Percentiles rank a stretch among this genome's conserved stretches.
Conservation (phyloP, 2,888 invertebrate genomes). For the Podotricha telesiphe region DNA sequence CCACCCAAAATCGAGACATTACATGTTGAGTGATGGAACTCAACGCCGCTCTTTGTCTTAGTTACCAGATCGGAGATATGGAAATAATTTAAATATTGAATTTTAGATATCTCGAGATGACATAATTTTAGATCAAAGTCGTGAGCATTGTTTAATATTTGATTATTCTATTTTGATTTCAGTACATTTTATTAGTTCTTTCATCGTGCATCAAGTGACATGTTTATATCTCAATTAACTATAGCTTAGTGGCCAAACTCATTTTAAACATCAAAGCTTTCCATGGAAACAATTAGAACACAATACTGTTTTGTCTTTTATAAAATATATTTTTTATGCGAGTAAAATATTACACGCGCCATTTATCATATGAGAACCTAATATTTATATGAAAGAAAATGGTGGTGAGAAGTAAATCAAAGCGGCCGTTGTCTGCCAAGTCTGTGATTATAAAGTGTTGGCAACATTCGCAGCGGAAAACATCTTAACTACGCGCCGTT, state of each 20-base stretch:
- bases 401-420: slow-evolving; percentile 80
- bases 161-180: slow-evolving; percentile 32
- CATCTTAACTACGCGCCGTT: slow-evolving; percentile 60
- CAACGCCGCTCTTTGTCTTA: too few relatives aligned
- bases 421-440: slow-evolving; percentile 71
- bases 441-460: slow-evolving; percentile 62
- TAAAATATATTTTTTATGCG: slow-evolving; percentile 45
- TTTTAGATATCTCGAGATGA: background rate
- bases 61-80: too few relatives aligned
- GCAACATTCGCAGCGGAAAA: slow-evolving; percentile 61
- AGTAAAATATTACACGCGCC: slow-evolving; percentile 40
- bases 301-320: slow-evolving; percentile 48
- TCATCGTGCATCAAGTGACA: slow-evolving; percentile 42
- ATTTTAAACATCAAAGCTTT: slow-evolving; percentile 43
- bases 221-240: slow-evolving; percentile 41
- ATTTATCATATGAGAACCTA: slow-evolving; percentile 53
- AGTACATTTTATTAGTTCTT: slow-evolving; percentile 40
- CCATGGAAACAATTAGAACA: slow-evolving; percentile 44
- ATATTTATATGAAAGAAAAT: slow-evolving; percentile 49
- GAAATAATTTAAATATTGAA: too few relatives aligned
- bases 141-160: slow-evolving; percentile 30
- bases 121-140: slow-evolving; percentile 29
- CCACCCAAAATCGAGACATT: too few relatives aligned
- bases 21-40: too few relatives aligned
- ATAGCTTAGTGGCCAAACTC: slow-evolving; percentile 38